Conservation (phyloP, 2,797 vertebrate species). For the Geotrypetes seraphini region DNA sequence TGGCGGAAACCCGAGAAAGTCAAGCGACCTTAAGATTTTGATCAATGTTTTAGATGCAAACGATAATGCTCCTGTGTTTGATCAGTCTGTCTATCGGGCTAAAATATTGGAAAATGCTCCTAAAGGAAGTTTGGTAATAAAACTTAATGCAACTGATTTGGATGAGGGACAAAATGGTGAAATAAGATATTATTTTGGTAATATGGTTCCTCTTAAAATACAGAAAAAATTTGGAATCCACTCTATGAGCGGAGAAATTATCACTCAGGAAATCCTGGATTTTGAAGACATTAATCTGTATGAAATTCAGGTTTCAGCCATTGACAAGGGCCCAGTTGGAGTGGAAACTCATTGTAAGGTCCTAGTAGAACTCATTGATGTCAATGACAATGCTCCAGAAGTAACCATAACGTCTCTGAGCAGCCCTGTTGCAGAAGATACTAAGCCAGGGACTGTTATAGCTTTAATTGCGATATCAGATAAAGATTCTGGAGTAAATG, state of each 20-base stretch:
- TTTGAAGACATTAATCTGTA: neutral
- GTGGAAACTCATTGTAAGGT: no score
- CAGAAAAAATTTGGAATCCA: no score
- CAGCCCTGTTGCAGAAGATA: constrained; percentile 7
- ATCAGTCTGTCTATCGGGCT: constrained; percentile 3
- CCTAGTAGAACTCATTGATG: constrained; percentile 2
- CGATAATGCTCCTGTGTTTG: constrained; percentile 37
- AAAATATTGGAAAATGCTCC: neutral
- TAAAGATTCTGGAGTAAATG: constrained; percentile 49
- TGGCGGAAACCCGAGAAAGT: constrained; percentile 29
- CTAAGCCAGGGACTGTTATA: constrained; percentile 8
- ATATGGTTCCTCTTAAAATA: no score
- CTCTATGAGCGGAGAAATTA: neutral
- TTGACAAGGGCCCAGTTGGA: neutral
- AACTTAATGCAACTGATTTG: neutral
- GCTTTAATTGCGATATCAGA: constrained; percentile 25
- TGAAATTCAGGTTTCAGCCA: neutral
- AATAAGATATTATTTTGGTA: no score
- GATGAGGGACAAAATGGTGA: neutral
- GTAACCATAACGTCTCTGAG: constrained; percentile 14
- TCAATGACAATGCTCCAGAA: constrained; percentile 21
- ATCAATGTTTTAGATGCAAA: constrained; percentile 37
- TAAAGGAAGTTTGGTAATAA: neutral
- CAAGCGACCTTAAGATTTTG: constrained; percentile 28
- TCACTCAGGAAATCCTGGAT: neutral